Percentiles rank a stretch among this genome's conserved stretches.
Conservation (phyloP, 2,888 invertebrate species). For the Harpalus rubripes region DNA sequence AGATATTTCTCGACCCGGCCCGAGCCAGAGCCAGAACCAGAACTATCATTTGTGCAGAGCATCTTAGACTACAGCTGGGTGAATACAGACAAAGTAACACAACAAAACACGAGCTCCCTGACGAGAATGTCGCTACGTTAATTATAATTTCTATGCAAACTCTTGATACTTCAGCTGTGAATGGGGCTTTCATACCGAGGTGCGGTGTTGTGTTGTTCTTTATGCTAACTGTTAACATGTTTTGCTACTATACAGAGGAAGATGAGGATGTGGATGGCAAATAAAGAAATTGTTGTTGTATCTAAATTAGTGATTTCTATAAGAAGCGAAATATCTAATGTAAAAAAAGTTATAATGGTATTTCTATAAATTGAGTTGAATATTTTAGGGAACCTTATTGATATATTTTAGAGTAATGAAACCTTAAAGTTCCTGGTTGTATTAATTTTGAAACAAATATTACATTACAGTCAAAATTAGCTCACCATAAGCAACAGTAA, state of each 20-base stretch:
- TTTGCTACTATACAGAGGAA: conserved; percentile 10
- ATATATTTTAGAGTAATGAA: too few relatives aligned
- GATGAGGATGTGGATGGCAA: neutral
- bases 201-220: conserved; percentile 39
- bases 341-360: too few relatives aligned
- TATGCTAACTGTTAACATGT: conserved; percentile 33
- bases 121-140: conserved; percentile 54
- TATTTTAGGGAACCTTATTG: too few relatives aligned
- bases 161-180: conserved; percentile 56
- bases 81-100: conserved; percentile 49
- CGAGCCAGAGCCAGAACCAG: too few relatives aligned
- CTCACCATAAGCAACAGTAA: too few relatives aligned
- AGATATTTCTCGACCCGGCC: neutral
- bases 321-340: neutral
- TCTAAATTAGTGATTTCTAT: neutral
- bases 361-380: too few relatives aligned
- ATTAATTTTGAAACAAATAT: too few relatives aligned
- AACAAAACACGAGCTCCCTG: conserved; percentile 7
- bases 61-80: conserved; percentile 17
- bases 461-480: too few relatives aligned
- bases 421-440: too few relatives aligned
- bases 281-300: neutral
- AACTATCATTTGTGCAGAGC: conserved; percentile 46
- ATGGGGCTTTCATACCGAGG: conserved; percentile 37
- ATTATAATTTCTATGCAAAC: conserved; percentile 60